Conservation (phyloP, 1,140 invertebrate species). For the Magallana gigas region DNA sequence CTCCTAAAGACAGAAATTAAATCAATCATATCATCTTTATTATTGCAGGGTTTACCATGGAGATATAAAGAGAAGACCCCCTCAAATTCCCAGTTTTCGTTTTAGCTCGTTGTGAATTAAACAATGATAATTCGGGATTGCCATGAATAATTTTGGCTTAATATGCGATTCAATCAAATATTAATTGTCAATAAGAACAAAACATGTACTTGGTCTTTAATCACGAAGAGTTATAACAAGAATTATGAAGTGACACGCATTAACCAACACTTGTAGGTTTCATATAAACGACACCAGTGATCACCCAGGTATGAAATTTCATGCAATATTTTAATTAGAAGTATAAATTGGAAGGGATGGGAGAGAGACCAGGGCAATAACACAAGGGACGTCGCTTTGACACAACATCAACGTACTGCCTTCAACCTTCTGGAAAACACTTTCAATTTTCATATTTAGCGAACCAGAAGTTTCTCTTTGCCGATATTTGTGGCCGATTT, state of each 20-base stretch:
- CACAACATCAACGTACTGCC: not conserved
- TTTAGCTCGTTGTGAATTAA: too few relatives aligned
- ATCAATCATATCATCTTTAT: too few relatives aligned
- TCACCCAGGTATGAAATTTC: slow-evolving; percentile 22
- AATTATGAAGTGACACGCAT: not conserved
- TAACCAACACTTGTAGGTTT: not conserved
- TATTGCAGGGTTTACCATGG: too few relatives aligned
- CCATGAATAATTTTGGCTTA: not conserved
- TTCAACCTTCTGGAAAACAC: not conserved
- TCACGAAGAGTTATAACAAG: slow-evolving; percentile 12
- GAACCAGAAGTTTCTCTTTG: not conserved
- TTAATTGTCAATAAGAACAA: slow-evolving; percentile 31
- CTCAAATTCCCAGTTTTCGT: too few relatives aligned
- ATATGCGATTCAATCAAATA: not conserved
- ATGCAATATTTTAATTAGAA: slow-evolving; percentile 37
- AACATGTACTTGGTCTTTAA: not conserved
- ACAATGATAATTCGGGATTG: not conserved
- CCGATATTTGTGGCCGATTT: not conserved
- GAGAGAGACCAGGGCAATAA: not conserved
- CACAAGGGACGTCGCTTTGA: not conserved
- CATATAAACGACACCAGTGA: not conserved
- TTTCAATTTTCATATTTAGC: not conserved
- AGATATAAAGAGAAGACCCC: too few relatives aligned
- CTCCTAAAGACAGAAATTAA: too few relatives aligned
- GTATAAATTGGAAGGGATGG: slow-evolving; percentile 2